Percentiles rank a stretch among this genome's conserved stretches.
These are phyloP conservation scores for Aegithalos caudatus DNA, from an alignment of 2,113 vertebrate species.

Conservation along the genomic window DNA sequence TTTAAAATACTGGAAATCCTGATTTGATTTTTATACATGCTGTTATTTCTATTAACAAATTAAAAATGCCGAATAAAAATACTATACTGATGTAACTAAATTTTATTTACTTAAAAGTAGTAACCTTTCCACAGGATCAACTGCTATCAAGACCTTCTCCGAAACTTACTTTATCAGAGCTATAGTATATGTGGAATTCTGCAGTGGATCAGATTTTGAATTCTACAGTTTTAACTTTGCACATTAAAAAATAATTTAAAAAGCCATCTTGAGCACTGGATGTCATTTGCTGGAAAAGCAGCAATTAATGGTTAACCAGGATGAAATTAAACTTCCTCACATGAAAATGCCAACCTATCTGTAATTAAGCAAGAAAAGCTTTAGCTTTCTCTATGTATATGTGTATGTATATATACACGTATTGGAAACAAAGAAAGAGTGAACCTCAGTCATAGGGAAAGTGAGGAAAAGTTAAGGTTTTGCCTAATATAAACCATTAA, in stretches of 20 bases:
- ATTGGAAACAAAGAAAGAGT: background rate
- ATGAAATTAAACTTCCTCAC: background rate
- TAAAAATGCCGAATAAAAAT: background rate
- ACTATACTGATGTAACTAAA: background rate
- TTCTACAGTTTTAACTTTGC: background rate
- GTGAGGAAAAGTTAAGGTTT: background rate
- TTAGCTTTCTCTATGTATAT: background rate
- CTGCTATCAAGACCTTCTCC: background rate
- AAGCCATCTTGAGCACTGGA: background rate
- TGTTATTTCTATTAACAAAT: background rate
- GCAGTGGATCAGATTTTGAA: background rate
- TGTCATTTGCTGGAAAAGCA: background rate
- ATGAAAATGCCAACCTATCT: background rate
- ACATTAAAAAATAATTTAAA: background rate
- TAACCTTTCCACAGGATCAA: background rate
- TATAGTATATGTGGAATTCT: background rate
- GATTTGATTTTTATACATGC: background rate
- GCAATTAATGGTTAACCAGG: background rate
- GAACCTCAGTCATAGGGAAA: background rate
- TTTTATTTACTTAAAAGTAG: background rate
- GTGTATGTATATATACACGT: accelerated
- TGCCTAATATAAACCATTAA: background rate
- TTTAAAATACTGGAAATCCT: background rate
- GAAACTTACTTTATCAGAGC: background rate
- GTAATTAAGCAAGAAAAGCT: background rate